Percentiles rank a stretch among this genome's conserved stretches.
These are phyloP conservation scores for Iselma pallidipennis DNA, from an alignment of 2,888 invertebrate species.

Conservation along the genomic window DNA sequence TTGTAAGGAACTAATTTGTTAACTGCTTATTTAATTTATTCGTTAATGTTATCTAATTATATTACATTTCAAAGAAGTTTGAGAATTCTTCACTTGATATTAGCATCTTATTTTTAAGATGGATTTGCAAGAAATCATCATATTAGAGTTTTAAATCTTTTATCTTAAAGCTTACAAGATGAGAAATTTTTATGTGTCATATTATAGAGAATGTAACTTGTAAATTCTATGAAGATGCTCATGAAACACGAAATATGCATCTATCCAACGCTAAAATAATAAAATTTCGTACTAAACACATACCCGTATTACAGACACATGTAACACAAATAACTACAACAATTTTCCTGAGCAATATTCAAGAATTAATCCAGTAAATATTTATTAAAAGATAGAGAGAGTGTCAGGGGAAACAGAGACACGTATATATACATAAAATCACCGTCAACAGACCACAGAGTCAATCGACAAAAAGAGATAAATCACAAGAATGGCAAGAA, in stretches of 20 bases:
- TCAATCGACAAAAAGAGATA: neutral
- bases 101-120: neutral
- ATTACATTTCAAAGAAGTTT: constrained; percentile 33
- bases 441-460: too few species aligned
- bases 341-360: too few species aligned
- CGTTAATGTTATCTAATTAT: too few species aligned
- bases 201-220: neutral
- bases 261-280: neutral
- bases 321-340: too few species aligned
- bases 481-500: neutral
- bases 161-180: neutral
- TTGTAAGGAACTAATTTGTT: too few species aligned
- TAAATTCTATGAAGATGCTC: neutral
- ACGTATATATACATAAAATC: too few species aligned
- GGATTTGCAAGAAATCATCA: neutral
- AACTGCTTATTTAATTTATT: too few species aligned
- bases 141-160: neutral
- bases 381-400: too few species aligned
- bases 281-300: too few species aligned
- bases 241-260: neutral
- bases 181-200: neutral
- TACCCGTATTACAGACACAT: too few species aligned
- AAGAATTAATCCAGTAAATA: too few species aligned
- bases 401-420: too few species aligned
- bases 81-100: constrained; percentile 31